Evolutionary conservation across 2,113 vertebrate species (phyloP), one percentile per base, ranked within the genome.

Genomic region (Gnathonemus longibarbis): DNA sequence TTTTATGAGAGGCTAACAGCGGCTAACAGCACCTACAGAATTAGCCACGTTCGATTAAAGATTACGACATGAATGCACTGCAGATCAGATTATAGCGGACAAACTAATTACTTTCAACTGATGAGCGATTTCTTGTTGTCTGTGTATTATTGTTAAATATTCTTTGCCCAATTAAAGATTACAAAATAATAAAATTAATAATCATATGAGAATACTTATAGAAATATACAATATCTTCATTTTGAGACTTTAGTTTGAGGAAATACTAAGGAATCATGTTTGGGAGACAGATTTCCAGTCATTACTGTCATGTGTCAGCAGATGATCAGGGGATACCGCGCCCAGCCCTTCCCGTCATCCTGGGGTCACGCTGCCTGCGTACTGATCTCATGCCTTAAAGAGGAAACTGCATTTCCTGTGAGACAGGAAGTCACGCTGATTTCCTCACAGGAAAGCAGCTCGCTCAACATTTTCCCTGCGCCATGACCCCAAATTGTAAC

Each of bases 31-130:
- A 35, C 66, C 86, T 66, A 89, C 53, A 74, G 52, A 48, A 91
- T 91, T 89, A 88, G 35, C 24, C 42, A 62, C 66, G 80, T n/a
- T 49, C 66, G 80, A 85, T 90, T 89, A 90, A 89, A 89, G 90
- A 85, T 91, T 89, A 91, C 15, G 35, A 52, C 83, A 87, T 74
- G 84, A 91, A 89, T 58, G 31, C 88, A 89, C 56, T 4, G 11
- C 90, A 70, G 88, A 90, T 84, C 27, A 84, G 52, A 88, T 88
- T 88, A 90, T 35, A 88, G 6, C n/a, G 13, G 45, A 39, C 87
- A 90, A 90, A 62, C 70, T 13, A 90, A 90, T 70, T 86, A 48
- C 83, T 50, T 87, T 35, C 58, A 35, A 50, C 39, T 88, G 24
- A 87, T 50, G 35, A 52, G 53, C 52, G n/a, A 50, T 3, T 24